phyloP scores from a whole-genome alignment of 2,888 invertebrate genomes.

The Spilarctia lutea region DNA sequence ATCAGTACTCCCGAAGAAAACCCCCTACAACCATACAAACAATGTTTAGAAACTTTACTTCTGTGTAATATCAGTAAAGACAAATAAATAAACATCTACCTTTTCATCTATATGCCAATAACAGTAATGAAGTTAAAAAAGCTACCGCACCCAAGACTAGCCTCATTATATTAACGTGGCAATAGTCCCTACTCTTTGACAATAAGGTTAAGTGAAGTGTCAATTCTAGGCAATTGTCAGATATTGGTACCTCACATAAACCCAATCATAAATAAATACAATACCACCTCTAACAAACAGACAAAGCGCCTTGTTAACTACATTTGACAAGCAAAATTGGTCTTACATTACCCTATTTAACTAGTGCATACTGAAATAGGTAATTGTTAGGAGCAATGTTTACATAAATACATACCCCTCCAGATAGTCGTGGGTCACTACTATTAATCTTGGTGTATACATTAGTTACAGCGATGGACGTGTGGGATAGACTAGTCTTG shows the following conservation, averaged over 20 bases:
- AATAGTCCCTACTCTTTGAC: neutral
- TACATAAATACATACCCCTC: no score
- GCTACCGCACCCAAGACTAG: neutral
- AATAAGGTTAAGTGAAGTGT: neutral
- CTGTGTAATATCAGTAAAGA: no score
- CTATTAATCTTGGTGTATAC: no score
- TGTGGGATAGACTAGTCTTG: no score
- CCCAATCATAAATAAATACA: neutral
- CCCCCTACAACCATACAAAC: no score
- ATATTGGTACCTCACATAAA: neutral
- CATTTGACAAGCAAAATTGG: neutral
- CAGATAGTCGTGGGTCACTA: no score
- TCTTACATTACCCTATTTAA: neutral
- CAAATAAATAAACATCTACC: no score
- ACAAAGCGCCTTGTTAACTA: conserved; percentile 3
- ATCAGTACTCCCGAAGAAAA: no score
- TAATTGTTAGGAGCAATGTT: neutral
- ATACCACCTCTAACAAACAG: conserved; percentile 4
- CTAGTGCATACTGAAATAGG: neutral
- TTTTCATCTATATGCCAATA: no score
- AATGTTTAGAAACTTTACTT: no score
- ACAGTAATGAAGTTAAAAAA: no score
- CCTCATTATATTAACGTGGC: neutral
- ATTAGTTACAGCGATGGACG: no score
- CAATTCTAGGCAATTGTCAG: neutral